Evolutionary conservation across 92 coral and sea anemone genomes (phyloP), one percentile per base, ranked within the genome.

Genomic region (Phenganax stokvisi): DNA sequence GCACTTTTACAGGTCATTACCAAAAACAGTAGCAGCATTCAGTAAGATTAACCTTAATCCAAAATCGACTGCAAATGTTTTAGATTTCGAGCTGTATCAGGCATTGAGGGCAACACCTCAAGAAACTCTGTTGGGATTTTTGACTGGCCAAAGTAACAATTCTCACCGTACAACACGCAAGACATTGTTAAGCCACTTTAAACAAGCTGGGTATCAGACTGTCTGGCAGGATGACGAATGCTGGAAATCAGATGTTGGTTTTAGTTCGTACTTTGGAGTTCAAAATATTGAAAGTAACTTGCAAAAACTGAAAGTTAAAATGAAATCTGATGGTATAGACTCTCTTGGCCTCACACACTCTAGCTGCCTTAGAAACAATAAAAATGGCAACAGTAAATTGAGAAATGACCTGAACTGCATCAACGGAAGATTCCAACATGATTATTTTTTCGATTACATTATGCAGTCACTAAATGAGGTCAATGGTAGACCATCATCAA

Each of bases 1-100:
- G 61, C 94, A 92, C 65, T 90, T 92, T 71, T 90, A 90, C 78
- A 87, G 97, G 47, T 92, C 97, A 10, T 81, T 92, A 0, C 94
- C 92, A 30, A 83, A 85, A 56, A 92, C 92, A 25, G 84, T 90
- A n/a, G 80, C 85, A 71, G 80, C 89, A 11, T 85, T 92, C 29
- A 84, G 87, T 53, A 63, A 67, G 59, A 86, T 89, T 9, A 84
- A 84, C 30, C 61, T 70, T 1, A 81, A 84, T 55, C 75, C 87
- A 52, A 85, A 88, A 17, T 54, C 76, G 16, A 72, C 84, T 30
- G 51, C 89, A 72, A 57, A 57, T 72, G 89, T 89, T 15, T 58
- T 89, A 51, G 89, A 89, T 63, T 89, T 89, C 83, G 89, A 89
- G 67, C 80, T 85, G 60, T 86, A 85, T 54, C 91, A 89, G 54